phyloP scores from a whole-genome alignment of 2,888 invertebrate genomes.

The Busseola fusca region DNA sequence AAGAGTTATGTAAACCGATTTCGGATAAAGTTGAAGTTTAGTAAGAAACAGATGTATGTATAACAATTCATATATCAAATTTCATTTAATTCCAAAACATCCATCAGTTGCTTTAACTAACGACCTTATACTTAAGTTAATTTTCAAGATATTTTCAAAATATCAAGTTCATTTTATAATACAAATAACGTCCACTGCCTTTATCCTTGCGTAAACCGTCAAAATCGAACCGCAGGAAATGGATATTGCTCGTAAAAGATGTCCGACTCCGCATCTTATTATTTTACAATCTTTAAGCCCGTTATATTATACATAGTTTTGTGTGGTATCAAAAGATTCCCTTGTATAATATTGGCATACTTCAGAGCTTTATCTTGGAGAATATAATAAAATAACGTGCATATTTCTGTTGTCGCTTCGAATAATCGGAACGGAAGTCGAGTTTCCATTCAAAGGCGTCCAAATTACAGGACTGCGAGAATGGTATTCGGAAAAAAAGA shows the following conservation, averaged over 20 bases:
- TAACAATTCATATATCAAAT: not conserved
- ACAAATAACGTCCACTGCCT: conserved; percentile 14
- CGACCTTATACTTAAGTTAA: not conserved
- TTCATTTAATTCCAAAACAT: not conserved
- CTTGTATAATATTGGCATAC: conserved; percentile 41
- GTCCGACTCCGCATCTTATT: conserved; percentile 20
- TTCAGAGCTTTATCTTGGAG: conserved; percentile 27
- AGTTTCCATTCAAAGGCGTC: conserved; percentile 26
- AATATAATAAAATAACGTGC: conserved; percentile 38
- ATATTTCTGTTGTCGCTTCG: conserved; percentile 34
- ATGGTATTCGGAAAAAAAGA: conserved; percentile 13
- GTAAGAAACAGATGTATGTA: not conserved
- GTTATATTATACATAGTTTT: conserved; percentile 18
- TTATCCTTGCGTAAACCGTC: conserved; percentile 25
- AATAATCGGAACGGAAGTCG: conserved; percentile 28
- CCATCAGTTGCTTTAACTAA: not conserved
- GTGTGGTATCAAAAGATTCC: conserved; percentile 22
- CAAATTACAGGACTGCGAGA: conserved; percentile 32
- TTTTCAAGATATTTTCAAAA: not conserved
- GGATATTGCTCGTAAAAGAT: conserved; percentile 38
- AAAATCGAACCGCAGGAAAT: conserved; percentile 32
- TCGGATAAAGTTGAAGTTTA: not conserved
- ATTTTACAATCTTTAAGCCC: conserved; percentile 36
- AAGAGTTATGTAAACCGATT: not conserved
- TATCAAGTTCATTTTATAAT: not conserved